These are phyloP conservation scores for Tragelaphus eurycerus DNA, from an alignment of 2,797 vertebrate species.

Conservation along the genomic window DNA sequence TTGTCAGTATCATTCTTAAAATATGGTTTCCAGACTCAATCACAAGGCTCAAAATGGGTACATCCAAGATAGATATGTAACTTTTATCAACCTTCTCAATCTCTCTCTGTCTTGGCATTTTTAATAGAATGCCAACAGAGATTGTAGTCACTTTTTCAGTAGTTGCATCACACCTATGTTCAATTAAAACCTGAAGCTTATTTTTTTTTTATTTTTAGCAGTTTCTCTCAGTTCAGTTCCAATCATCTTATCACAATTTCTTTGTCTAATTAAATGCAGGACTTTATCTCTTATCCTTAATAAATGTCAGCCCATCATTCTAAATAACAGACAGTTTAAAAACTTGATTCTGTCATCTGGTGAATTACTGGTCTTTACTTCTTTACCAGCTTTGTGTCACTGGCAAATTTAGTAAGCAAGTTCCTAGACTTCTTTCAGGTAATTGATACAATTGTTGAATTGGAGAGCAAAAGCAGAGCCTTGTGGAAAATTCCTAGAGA, in stretches of 20 bases:
- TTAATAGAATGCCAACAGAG: neutral
- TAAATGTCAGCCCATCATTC: slow-evolving; percentile 58
- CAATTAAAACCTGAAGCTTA: neutral
- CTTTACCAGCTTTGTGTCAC: slow-evolving; percentile 32
- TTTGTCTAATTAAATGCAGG: slow-evolving; percentile 46
- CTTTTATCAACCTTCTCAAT: neutral
- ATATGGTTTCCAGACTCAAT: neutral
- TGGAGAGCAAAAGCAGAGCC: slow-evolving; percentile 59
- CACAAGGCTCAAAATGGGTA: neutral
- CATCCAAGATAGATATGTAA: neutral
- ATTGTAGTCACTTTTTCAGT: neutral
- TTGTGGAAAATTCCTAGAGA: slow-evolving; percentile 10
- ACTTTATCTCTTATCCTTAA: slow-evolving; percentile 53
- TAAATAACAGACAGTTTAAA: slow-evolving; percentile 55
- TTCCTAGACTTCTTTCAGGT: slow-evolving; percentile 15
- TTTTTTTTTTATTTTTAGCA: neutral
- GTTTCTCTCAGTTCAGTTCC: neutral
- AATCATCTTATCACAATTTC: neutral
- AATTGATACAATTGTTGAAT: slow-evolving; percentile 41
- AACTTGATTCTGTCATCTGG: slow-evolving; percentile 47
- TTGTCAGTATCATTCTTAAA: slow-evolving; percentile 2
- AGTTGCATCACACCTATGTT: neutral
- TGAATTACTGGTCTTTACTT: slow-evolving; percentile 33
- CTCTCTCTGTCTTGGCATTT: neutral
- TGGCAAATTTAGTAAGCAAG: slow-evolving; percentile 49